Conservation (phyloP, 2,888 invertebrate genomes). For the Cancer borealis region DNA sequence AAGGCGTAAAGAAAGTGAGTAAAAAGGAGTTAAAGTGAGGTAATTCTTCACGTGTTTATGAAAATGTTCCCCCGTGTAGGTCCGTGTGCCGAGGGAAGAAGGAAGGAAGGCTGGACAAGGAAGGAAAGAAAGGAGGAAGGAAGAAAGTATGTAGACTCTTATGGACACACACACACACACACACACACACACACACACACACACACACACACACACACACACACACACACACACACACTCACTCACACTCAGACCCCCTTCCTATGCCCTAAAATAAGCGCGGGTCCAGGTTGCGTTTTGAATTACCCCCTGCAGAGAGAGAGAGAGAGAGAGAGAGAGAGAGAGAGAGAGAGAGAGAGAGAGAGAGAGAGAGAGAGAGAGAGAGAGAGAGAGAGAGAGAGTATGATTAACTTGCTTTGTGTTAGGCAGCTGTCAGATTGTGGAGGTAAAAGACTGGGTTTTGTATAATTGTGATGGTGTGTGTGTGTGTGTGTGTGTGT, state of each 20-base stretch:
- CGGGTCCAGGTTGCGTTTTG: not conserved
- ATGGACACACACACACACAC: not conserved
- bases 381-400: not conserved
- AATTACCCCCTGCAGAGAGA: not conserved
- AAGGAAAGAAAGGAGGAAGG: not conserved
- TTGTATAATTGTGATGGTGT: not conserved
- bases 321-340: constrained; percentile 1
- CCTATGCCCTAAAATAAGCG: not conserved
- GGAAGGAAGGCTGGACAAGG: not conserved
- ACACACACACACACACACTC: not conserved
- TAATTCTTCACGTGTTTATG: not conserved
- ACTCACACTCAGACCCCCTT: not conserved
- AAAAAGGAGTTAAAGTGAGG: not conserved
- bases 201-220: constrained; percentile 1
- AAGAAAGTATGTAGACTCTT: not conserved
- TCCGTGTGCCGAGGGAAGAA: not conserved
- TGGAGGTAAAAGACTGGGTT: not conserved
- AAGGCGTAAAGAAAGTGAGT: not conserved
- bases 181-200: constrained; percentile 1
- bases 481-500: not conserved
- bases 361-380: not conserved
- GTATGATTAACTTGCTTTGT: constrained; percentile 8
- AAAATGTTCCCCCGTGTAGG: not conserved
- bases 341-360: not conserved
- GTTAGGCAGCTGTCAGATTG: not conserved